phyloP scores from a whole-genome alignment of 2,113 vertebrate species.

The Leiothrix lutea region DNA sequence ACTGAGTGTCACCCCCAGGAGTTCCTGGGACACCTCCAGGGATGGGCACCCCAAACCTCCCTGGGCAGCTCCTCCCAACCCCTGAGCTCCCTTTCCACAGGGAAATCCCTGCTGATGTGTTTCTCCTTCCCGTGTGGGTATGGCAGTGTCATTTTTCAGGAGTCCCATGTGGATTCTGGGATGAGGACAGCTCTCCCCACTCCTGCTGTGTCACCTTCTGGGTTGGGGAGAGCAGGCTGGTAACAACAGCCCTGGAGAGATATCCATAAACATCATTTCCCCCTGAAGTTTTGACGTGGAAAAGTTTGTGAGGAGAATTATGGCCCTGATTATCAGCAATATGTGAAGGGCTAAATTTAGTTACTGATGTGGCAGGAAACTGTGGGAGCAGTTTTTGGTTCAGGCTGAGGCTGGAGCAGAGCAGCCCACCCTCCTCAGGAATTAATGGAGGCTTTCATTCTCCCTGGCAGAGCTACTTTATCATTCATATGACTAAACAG shows the following conservation, averaged over 20 bases:
- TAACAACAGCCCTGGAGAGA: neutral
- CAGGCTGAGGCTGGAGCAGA: conserved; percentile 55
- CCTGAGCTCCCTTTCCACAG: neutral
- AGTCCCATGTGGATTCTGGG: too few species aligned
- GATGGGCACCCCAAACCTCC: neutral
- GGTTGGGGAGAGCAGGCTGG: neutral
- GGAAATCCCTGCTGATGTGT: neutral
- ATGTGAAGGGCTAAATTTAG: conserved; percentile 36
- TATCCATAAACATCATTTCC: conserved; percentile 16
- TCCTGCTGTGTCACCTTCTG: neutral
- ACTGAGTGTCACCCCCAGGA: too few species aligned
- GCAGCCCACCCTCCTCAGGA: conserved; percentile 75
- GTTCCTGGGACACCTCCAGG: neutral
- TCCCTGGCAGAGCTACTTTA: conserved; percentile 84
- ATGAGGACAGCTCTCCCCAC: neutral
- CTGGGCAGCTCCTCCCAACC: neutral
- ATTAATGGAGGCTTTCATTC: conserved; percentile 84
- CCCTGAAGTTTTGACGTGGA: conserved; percentile 44
- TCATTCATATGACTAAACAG: conserved; percentile 97
- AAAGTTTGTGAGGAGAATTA: conserved; percentile 45
- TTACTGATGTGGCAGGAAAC: conserved; percentile 43
- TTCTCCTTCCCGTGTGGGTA: neutral
- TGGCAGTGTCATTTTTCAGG: accelerated
- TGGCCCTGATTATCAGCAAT: conserved; percentile 21
- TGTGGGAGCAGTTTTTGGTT: conserved; percentile 49